Conservation (phyloP, 2,797 vertebrate species). For the Myripristis jacobus region DNA sequence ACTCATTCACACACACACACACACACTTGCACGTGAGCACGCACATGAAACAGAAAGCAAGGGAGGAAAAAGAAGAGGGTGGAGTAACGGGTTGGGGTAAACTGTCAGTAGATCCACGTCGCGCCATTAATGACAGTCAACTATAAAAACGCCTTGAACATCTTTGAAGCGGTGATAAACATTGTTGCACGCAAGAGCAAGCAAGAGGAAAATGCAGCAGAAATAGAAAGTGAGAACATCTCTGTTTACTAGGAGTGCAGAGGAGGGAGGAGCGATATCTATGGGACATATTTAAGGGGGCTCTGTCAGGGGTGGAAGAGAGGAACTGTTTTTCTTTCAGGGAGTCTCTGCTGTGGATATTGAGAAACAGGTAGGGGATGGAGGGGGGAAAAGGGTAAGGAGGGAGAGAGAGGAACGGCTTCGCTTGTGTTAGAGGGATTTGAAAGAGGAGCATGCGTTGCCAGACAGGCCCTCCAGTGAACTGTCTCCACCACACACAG, state of each 20-base stretch:
- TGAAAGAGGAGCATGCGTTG: slow-evolving; percentile 75
- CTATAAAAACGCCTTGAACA: slow-evolving; percentile 32
- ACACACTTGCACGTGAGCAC: not conserved
- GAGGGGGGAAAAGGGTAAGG: not conserved
- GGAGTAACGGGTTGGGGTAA: not conserved
- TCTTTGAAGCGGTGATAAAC: slow-evolving; percentile 41
- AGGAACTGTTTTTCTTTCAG: slow-evolving; percentile 29
- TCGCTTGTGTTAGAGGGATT: slow-evolving; percentile 52
- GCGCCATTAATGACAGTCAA: slow-evolving; percentile 17
- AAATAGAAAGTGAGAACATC: slow-evolving; percentile 56
- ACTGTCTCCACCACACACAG: slow-evolving; percentile 80
- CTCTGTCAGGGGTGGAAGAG: slow-evolving; percentile 29
- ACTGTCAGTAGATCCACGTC: slow-evolving; percentile 23
- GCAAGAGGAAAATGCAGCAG: slow-evolving; percentile 27
- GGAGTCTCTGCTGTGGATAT: slow-evolving; percentile 28
- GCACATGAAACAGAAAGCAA: slow-evolving; percentile 4
- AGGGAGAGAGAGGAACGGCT: slow-evolving; percentile 29
- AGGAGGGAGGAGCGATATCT: slow-evolving; percentile 57
- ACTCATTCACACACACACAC: not conserved
- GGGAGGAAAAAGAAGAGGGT: slow-evolving; percentile 10
- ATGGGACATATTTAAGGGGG: slow-evolving; percentile 46
- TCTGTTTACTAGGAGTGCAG: slow-evolving; percentile 50
- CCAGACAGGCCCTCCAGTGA: slow-evolving; percentile 86
- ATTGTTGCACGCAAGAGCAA: slow-evolving; percentile 36
- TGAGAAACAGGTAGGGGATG: slow-evolving; percentile 38